Percentiles rank a stretch among this genome's conserved stretches.
phyloP scores from a whole-genome alignment of 1,140 invertebrate genomes.

The Rhagoletis zephyria region DNA sequence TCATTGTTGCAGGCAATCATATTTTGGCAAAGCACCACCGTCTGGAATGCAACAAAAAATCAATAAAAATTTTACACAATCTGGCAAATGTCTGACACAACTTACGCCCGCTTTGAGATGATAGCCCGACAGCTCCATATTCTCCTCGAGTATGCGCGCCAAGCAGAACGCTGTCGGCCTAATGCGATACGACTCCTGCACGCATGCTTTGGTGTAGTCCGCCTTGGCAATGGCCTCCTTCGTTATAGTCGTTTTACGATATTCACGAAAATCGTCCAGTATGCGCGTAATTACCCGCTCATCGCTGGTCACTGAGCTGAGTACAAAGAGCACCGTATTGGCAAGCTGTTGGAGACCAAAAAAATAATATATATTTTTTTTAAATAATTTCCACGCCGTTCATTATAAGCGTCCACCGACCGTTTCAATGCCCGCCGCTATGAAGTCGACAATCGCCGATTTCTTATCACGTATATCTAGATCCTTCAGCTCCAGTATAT shows the following conservation, averaged over 20 bases:
- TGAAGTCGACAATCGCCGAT: conserved; percentile 88
- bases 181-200: conserved; percentile 88
- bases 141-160: conserved; percentile 84
- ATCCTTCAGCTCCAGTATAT: conserved; percentile 81
- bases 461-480: conserved; percentile 87
- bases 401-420: conserved; percentile 71
- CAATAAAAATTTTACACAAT: neutral
- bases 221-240: conserved; percentile 79
- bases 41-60: conserved; percentile 75
- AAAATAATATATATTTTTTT: conserved; percentile 16
- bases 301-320: conserved; percentile 84
- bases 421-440: conserved; percentile 89
- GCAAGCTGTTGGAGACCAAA: conserved; percentile 77
- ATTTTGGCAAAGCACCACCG: conserved; percentile 88
- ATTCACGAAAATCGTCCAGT: conserved; percentile 80
- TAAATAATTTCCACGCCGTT: neutral
- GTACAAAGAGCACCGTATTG: conserved; percentile 85
- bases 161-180: conserved; percentile 88
- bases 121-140: conserved; percentile 84
- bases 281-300: conserved; percentile 82
- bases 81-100: conserved; percentile 45
- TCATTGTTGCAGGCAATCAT: conserved; percentile 85
- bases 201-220: conserved; percentile 87
- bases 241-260: conserved; percentile 76
- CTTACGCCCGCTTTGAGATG: conserved; percentile 84